Percentiles rank a stretch among this genome's conserved stretches.
phyloP scores from a whole-genome alignment of 2,113 vertebrate species.

The Passer domesticus region DNA sequence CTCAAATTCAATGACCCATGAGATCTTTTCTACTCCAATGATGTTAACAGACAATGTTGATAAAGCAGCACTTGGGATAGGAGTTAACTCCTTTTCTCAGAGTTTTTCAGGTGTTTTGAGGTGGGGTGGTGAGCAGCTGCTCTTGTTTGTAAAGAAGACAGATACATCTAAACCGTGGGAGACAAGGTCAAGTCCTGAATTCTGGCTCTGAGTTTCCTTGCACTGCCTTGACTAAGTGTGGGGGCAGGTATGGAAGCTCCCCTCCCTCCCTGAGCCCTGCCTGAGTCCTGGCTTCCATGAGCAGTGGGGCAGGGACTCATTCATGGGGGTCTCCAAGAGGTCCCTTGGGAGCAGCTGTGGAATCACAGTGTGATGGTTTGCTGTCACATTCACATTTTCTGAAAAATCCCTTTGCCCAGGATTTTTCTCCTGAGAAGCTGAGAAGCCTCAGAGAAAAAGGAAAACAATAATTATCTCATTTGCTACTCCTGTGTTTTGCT shows the following conservation, averaged over 20 bases:
- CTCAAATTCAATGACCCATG: background rate
- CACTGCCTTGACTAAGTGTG: fast-evolving
- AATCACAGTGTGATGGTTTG: background rate
- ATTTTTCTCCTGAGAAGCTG: no score
- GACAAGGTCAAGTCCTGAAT: background rate
- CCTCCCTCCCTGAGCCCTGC: background rate
- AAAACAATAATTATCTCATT: no score
- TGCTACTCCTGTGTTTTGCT: no score
- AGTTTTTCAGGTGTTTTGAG: background rate
- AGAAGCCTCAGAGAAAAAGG: no score
- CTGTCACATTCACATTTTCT: no score
- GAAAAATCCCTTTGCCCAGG: no score
- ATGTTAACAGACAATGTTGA: background rate
- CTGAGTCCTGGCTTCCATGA: background rate
- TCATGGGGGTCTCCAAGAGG: background rate
- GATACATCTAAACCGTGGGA: background rate
- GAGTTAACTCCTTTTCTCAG: background rate
- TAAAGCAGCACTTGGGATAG: background rate
- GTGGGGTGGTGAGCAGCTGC: background rate
- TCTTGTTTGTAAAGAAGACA: background rate
- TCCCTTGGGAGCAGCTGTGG: background rate
- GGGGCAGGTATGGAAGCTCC: background rate
- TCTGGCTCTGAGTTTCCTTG: background rate
- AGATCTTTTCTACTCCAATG: background rate
- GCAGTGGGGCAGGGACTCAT: background rate